phyloP scores from a whole-genome alignment of 2,797 vertebrate species.

The Enteromius radiatus region DNA sequence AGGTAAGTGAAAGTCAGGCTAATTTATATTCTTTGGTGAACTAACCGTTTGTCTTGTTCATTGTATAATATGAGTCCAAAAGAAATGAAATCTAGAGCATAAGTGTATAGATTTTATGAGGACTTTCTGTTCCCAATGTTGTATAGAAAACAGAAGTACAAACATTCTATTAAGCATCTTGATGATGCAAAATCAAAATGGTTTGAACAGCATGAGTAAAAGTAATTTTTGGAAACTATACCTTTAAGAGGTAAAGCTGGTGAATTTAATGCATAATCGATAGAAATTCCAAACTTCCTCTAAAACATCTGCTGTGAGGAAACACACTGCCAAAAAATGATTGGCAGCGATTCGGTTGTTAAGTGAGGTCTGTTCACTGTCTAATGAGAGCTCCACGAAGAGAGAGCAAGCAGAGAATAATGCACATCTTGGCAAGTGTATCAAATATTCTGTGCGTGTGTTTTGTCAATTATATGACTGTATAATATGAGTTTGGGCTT shows the following conservation, averaged over 20 bases:
- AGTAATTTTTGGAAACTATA: background rate
- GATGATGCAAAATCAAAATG: background rate
- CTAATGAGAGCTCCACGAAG: conserved; percentile 41
- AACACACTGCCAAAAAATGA: conserved; percentile 41
- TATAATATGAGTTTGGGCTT: conserved; percentile 70
- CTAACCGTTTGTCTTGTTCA: no score
- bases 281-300: conserved; percentile 34
- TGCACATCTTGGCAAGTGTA: conserved; percentile 20
- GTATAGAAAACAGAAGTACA: background rate
- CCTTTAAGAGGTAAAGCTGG: conserved; percentile 24
- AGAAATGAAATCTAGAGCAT: background rate
- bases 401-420: conserved; percentile 45
- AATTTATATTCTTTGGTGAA: no score
- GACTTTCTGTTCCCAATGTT: background rate
- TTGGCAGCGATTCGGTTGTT: conserved; percentile 40
- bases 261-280: conserved; percentile 21
- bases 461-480: conserved; percentile 48
- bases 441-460: conserved; percentile 19
- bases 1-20: no score
- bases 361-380: conserved; percentile 44
- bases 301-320: conserved; percentile 40
- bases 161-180: background rate
- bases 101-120: background rate
- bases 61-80: background rate
- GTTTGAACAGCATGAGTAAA: background rate